Evolutionary conservation across 2,797 vertebrate species (phyloP), one percentile per base, ranked within the genome.

Genomic region (Microcaecilia unicolor): DNA sequence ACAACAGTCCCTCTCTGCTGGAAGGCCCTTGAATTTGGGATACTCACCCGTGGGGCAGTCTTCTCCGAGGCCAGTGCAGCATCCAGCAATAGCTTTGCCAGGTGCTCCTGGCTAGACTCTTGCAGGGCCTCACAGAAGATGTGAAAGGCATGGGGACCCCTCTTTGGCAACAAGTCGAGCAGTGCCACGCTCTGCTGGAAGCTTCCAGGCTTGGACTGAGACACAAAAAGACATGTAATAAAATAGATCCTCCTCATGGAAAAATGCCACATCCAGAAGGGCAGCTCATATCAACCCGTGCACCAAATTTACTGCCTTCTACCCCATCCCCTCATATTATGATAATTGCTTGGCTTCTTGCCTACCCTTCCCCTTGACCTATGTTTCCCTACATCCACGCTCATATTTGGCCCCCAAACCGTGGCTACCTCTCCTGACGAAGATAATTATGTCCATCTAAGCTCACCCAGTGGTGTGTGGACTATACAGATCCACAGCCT

Each of bases 61-160:
- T 22, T 25, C 51, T 25, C 63, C 41, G 32, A 60, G 39, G 31
- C 0, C 40, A 9, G 56, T 44, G 51, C 22, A 2, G 75, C 66
- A 11, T 64, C 67, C 37, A 75, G 61, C 51, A 98, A 71, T 30
- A 87, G 8, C 7, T 79, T 68, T 14, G 67, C 83, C 55, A 99
- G 71, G 60, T 98, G 93, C 16, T 81, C 61, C 59, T 99, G 95
- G 15, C 90, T 80, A 1, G 95, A 98, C 46, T 83, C 85, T 47
- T 25, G 55, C 15, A 99, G 83, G 28, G 89, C 91, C 16, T 58
- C 48, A 51, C 90, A 94, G 75, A 99, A 98, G 43, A 65, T 83
- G 48, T 68, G 76, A 32, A 98, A 98, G 6, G 95, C 94, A 17
- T 37, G 60, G 5, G 94, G 93, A 8, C 94, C 94, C 46, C 93